Evolutionary conservation across 2,888 invertebrate species (phyloP), one percentile per base, ranked within the genome.

Genomic region (Lypha dubia): DNA sequence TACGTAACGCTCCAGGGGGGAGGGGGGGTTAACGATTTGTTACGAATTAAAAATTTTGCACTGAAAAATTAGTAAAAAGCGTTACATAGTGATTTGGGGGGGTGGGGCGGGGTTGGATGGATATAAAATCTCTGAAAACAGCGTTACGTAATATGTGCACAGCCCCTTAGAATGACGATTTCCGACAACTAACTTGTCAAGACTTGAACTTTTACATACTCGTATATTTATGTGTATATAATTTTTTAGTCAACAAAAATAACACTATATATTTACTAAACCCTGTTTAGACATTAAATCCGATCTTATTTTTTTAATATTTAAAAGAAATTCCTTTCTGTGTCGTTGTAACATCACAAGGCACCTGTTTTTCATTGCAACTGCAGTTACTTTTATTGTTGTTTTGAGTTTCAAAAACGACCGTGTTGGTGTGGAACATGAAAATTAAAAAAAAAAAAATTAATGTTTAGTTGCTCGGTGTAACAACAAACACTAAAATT

Each of bases 331-430:
- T 81, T 77, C 56, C 68, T 68, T 62, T 73, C 58, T 71, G 8
- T 46, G 17, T 53, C 28, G 49, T 67, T 46, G 38, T 56, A 28
- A 22, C 62, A 80, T 79, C 77, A 74, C 79, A 86, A 84, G 85
- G 84, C 87, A 86, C 85, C 87, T 86, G 86, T 84, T 73, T 86
- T 81, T 85, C 77, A 63, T 44, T 77, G 71, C 58, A 68, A 41
- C 35, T 65, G 7, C 17, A 38, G 17, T 56, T 63, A 17, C 22
- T 49, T 15, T 62, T 53, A 20, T 41, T 77, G 35, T 58, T 58
- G 17, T 41, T 51, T 60, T 41, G 44, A 20, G 22, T 32, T 56
- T 62, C 62, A 24, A 9, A 62, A 51, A 60, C 11, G 13, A 20
- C 60, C n/a, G 28, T 51, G 67, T 73, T 11, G 58, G 62, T 68